A percentile compares a stretch with the other conserved stretches of the same genome.
These are phyloP conservation scores for Mesaphorura yosii DNA, from an alignment of 1,140 invertebrate genomes.

Conservation along the genomic window DNA sequence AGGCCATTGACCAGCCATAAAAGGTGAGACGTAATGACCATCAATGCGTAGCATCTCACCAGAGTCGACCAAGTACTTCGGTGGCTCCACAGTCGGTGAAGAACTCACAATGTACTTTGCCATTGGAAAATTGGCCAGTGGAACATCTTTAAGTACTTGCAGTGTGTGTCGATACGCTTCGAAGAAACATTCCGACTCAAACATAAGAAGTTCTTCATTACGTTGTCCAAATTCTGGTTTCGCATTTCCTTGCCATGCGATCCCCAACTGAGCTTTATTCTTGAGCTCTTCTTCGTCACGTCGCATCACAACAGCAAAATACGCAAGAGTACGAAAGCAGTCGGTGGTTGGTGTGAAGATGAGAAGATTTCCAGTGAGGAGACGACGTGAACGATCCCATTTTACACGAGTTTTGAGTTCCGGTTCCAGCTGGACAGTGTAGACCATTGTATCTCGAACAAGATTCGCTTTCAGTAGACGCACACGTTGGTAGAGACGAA, in stretches of 20 bases:
- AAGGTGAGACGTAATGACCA: background rate
- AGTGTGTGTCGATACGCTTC: conserved; percentile 49
- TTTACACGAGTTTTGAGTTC: conserved; percentile 1
- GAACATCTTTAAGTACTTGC: conserved; percentile 45
- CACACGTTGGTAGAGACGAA: conserved; percentile 7
- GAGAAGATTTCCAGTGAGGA: conserved; percentile 7
- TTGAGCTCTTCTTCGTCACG: conserved; percentile 2
- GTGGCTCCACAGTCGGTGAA: conserved; percentile 21
- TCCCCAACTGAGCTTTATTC: conserved; percentile 5
- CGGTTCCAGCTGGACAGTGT: conserved; percentile 6
- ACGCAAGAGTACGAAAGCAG: too few relatives aligned
- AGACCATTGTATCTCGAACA: conserved; percentile 3
- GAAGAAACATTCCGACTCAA: conserved; percentile 54
- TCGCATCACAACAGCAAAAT: conserved; percentile 6
- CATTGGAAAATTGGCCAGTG: conserved; percentile 46
- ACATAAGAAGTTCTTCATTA: conserved; percentile 43
- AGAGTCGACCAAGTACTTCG: conserved; percentile 9
- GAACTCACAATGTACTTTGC: conserved; percentile 48
- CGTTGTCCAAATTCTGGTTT: conserved; percentile 24
- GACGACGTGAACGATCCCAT: conserved; percentile 15
- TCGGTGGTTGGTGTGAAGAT: conserved; percentile 11
- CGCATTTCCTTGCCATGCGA: conserved; percentile 13
- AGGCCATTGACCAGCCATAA: conserved; percentile 36
- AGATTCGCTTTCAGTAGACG: background rate
- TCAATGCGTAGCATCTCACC: background rate